Evolutionary conservation across 2,113 vertebrate genomes (phyloP).

Genomic region (Cynopterus brachyotis): DNA sequence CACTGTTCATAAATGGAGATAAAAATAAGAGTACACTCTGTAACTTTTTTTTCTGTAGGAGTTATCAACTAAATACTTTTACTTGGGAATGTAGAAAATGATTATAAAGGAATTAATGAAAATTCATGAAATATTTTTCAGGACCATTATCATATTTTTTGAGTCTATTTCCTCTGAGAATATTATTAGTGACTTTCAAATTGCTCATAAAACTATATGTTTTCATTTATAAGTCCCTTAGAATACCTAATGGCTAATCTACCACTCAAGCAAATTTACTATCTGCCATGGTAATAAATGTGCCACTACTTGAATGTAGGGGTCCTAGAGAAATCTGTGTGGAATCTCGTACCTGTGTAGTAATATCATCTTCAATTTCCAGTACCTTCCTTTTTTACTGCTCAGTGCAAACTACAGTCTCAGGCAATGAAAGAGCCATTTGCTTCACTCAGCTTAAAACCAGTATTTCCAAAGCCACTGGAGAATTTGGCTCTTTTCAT

Average conservation of each 20-base stretch:
- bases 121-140: conserved; percentile 55
- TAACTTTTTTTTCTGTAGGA: background rate
- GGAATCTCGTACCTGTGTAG: background rate
- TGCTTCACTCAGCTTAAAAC: background rate
- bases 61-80: conserved; percentile 37
- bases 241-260: background rate
- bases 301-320: background rate
- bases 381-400: background rate
- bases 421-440: background rate
- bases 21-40: background rate
- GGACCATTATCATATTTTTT: conserved; percentile 22
- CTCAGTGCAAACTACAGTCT: background rate
- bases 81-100: conserved; percentile 36
- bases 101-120: background rate
- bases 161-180: conserved; percentile 14
- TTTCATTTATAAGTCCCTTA: conserved; percentile 57
- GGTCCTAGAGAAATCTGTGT: background rate
- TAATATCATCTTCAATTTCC: background rate
- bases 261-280: conserved; percentile 35
- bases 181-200: conserved; percentile 54
- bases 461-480: background rate
- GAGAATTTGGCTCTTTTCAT: background rate
- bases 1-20: background rate
- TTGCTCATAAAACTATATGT: conserved; percentile 46
- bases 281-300: background rate